Percentiles rank a stretch among this genome's conserved stretches.
Evolutionary conservation across 2,113 vertebrate species (phyloP).

Genomic region (Globicephala melas): DNA sequence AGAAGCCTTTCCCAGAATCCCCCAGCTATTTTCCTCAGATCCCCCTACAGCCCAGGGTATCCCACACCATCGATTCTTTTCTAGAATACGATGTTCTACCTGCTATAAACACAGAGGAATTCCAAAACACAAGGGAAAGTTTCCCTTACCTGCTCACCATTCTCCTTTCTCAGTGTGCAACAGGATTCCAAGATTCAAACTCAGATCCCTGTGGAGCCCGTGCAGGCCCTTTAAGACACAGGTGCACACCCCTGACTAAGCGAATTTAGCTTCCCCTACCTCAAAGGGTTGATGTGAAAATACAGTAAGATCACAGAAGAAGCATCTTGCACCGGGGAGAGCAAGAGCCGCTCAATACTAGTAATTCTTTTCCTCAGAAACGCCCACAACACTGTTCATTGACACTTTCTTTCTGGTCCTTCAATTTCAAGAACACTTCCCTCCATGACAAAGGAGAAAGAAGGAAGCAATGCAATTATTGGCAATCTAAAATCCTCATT

Average conservation of each 20-base stretch:
- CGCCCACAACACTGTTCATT: neutral
- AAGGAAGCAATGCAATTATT: neutral
- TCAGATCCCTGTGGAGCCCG: neutral
- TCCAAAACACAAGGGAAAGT: neutral
- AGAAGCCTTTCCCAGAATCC: neutral
- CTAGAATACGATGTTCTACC: neutral
- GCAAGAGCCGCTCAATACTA: neutral
- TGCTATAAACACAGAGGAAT: neutral
- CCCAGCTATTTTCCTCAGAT: neutral
- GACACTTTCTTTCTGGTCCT: neutral
- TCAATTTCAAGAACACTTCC: neutral
- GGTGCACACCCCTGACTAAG: neutral
- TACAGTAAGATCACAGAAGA: neutral
- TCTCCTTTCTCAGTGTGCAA: neutral
- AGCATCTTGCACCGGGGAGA: neutral
- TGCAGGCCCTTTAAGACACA: neutral
- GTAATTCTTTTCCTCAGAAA: neutral
- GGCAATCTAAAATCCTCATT: neutral
- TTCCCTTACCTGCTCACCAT: neutral
- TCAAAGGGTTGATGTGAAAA: neutral
- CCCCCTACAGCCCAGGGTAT: neutral
- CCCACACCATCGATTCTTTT: neutral
- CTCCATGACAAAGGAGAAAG: slow-evolving; percentile 18
- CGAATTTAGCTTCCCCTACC: neutral
- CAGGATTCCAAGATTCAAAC: neutral